Evolutionary conservation across 2,797 vertebrate species (phyloP).

Genomic region (Pristis pectinata): DNA sequence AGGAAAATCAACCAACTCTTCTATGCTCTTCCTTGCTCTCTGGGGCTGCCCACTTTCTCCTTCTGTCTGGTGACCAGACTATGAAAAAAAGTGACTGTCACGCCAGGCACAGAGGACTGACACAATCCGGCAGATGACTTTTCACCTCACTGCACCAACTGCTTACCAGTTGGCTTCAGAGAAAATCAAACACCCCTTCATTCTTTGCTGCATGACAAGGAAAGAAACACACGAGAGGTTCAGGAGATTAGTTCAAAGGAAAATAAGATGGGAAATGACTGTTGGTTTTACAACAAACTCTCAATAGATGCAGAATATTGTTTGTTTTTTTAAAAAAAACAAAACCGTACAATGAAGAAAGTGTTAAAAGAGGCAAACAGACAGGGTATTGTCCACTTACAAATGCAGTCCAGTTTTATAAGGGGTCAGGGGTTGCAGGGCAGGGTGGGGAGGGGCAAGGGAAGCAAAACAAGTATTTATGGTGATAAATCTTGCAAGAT

Average conservation of each 20-base stretch:
- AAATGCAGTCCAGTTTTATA: neutral
- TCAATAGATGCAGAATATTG: neutral
- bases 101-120: slow-evolving; percentile 30
- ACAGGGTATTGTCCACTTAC: neutral
- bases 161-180: slow-evolving; percentile 57
- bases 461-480: neutral
- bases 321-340: slow-evolving; percentile 21
- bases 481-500: slow-evolving; percentile 18
- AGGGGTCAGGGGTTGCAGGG: neutral
- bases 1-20: neutral
- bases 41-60: neutral
- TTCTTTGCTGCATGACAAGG: slow-evolving; percentile 71
- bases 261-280: neutral
- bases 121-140: slow-evolving; percentile 47
- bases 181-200: slow-evolving; percentile 76
- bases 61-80: neutral
- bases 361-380: slow-evolving; percentile 27
- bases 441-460: neutral
- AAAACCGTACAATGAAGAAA: slow-evolving; percentile 4
- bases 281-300: neutral
- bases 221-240: slow-evolving; percentile 47
- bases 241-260: slow-evolving; percentile 12
- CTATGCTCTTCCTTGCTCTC: neutral
- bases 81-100: neutral
- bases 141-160: slow-evolving; percentile 50